phyloP scores from a whole-genome alignment of 2,797 vertebrate genomes.

The Dicrostonyx torquatus region DNA sequence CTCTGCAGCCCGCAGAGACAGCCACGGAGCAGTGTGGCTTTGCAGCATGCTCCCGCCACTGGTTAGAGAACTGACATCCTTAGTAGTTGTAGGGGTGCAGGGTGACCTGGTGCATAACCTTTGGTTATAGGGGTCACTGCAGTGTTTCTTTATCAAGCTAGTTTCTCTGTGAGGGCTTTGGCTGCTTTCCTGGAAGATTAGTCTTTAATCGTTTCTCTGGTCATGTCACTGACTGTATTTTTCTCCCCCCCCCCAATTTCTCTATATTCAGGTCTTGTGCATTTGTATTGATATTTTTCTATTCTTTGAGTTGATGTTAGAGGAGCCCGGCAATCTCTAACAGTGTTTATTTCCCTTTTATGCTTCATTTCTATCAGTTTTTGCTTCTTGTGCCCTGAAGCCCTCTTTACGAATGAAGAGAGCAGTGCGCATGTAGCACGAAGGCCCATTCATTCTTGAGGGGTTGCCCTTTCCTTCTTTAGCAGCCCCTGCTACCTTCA shows the following conservation, averaged over 20 bases:
- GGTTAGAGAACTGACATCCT: background rate
- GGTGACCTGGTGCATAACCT: background rate
- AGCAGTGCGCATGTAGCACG: background rate
- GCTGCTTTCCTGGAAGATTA: background rate
- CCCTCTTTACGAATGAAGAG: background rate
- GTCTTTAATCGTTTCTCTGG: background rate
- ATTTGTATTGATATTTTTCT: slow-evolving; percentile 19
- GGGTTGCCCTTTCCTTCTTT: background rate
- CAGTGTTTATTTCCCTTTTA: background rate
- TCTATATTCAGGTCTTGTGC: slow-evolving; percentile 15
- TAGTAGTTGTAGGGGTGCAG: background rate
- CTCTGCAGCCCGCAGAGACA: background rate
- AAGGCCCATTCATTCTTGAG: background rate
- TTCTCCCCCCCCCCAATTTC: background rate
- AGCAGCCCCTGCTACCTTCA: background rate
- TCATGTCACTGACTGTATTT: background rate
- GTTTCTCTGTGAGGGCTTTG: background rate
- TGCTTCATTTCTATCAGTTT: background rate
- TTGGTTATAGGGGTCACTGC: background rate
- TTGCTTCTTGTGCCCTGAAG: background rate
- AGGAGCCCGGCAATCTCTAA: background rate
- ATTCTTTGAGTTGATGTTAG: background rate
- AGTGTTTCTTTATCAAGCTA: background rate
- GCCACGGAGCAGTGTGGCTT: background rate
- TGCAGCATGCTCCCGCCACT: background rate